phyloP scores from a whole-genome alignment of 1,140 invertebrate genomes.

The Stenopsyche tienmushanensis region DNA sequence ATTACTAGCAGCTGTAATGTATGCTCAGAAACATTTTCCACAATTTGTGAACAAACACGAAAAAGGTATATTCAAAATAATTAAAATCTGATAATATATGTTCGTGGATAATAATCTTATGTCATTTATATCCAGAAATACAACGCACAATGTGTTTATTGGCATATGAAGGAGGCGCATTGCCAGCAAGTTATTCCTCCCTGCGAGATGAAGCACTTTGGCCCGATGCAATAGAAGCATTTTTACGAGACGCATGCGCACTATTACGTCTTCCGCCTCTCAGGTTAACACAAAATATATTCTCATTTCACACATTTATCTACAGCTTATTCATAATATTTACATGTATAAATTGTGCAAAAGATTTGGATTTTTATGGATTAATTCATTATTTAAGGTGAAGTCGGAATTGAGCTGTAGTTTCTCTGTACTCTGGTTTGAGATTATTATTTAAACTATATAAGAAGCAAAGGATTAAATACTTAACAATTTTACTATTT shows the following conservation, averaged over 20 bases:
- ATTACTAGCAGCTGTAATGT: constrained; percentile 69
- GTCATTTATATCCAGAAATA: constrained; percentile 28
- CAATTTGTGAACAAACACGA: constrained; percentile 80
- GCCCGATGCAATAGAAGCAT: constrained; percentile 81
- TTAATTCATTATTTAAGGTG: too few species aligned
- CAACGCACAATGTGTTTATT: constrained; percentile 38
- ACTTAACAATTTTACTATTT: too few species aligned
- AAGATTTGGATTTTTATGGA: too few species aligned
- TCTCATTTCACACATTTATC: constrained; percentile 72
- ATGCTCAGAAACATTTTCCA: constrained; percentile 83
- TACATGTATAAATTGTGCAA: too few species aligned
- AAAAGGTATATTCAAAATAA: constrained; percentile 62
- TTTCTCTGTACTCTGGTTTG: too few species aligned
- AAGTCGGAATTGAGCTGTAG: constrained; percentile 38
- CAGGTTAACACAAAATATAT: constrained; percentile 65
- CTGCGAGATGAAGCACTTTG: constrained; percentile 42
- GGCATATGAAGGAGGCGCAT: constrained; percentile 31
- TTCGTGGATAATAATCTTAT: background rate
- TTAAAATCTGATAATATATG: constrained; percentile 9
- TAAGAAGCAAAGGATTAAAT: too few species aligned
- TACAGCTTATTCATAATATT: too few species aligned
- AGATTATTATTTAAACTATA: too few species aligned
- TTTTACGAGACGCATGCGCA: constrained; percentile 89
- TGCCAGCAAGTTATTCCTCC: constrained; percentile 29
- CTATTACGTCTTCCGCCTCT: constrained; percentile 77